phyloP scores from a whole-genome alignment of 1,140 invertebrate species.

The Branchinecta lynchi region DNA sequence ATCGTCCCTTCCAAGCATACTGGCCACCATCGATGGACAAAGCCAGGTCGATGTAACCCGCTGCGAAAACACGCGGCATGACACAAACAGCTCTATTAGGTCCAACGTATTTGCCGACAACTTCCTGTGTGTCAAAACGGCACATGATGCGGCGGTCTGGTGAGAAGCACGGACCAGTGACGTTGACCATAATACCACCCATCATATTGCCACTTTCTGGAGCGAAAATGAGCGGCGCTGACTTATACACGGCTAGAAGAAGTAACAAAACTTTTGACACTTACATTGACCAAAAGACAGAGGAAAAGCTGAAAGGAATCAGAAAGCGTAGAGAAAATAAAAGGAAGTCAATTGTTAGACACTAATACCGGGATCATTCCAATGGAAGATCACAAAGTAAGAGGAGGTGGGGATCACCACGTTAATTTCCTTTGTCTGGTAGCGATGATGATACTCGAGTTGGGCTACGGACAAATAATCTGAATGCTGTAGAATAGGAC shows the following conservation, averaged over 20 bases:
- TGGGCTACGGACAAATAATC: too few relatives aligned
- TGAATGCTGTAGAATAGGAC: too few relatives aligned
- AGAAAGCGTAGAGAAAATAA: not conserved
- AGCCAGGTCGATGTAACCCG: constrained; percentile 76
- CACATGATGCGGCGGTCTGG: constrained; percentile 55
- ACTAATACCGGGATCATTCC: too few relatives aligned
- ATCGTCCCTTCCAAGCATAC: constrained; percentile 80
- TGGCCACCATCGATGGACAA: constrained; percentile 60
- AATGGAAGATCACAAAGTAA: too few relatives aligned
- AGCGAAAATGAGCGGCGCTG: constrained; percentile 62
- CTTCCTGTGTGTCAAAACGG: constrained; percentile 33
- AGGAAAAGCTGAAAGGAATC: too few relatives aligned
- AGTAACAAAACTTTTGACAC: constrained; percentile 15
- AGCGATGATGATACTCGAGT: too few relatives aligned
- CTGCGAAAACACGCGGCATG: constrained; percentile 70
- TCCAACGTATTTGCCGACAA: constrained; percentile 54
- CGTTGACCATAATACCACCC: constrained; percentile 82
- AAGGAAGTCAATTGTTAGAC: not conserved
- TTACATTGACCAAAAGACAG: too few relatives aligned
- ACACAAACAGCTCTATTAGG: constrained; percentile 71
- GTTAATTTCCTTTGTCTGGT: too few relatives aligned
- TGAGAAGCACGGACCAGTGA: constrained; percentile 80
- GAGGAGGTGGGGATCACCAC: too few relatives aligned
- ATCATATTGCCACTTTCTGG: constrained; percentile 90
- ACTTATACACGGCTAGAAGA: constrained; percentile 50